Conservation (phyloP, 1,140 invertebrate genomes). For the Leptonema lineaticorne region DNA sequence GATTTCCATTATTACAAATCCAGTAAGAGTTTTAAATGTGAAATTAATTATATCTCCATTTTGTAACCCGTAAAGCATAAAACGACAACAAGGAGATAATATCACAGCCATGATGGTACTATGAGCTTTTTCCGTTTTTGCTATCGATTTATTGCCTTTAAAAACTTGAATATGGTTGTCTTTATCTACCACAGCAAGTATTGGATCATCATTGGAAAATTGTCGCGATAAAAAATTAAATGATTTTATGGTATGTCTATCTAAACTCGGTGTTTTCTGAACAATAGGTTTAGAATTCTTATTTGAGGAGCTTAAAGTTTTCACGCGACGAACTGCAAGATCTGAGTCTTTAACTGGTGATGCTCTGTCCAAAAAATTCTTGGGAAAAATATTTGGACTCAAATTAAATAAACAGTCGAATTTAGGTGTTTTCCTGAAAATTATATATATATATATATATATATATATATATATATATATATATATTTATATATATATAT, state of each 20-base stretch:
- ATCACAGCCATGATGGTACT: slow-evolving; percentile 20
- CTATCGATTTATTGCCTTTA: slow-evolving; percentile 31
- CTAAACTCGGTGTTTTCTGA: slow-evolving; percentile 32
- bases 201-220: background rate
- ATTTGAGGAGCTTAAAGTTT: background rate
- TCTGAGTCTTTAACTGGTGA: background rate
- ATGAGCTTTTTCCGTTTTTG: slow-evolving; percentile 15
- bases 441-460: background rate
- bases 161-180: slow-evolving; percentile 33
- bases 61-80: slow-evolving; percentile 30
- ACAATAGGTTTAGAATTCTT: slow-evolving; percentile 19
- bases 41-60: slow-evolving; percentile 32
- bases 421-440: slow-evolving; percentile 9
- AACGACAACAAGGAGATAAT: slow-evolving; percentile 27
- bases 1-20: slow-evolving; percentile 27
- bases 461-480: no score
- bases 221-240: slow-evolving; percentile 15
- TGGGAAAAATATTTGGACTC: background rate
- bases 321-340: background rate
- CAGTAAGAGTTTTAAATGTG: slow-evolving; percentile 1
- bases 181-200: slow-evolving; percentile 31
- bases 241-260: slow-evolving; percentile 26
- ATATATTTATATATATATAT: no score
- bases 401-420: slow-evolving; percentile 37
- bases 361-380: background rate